A percentile compares a stretch with the other conserved stretches of the same genome.
Conservation (phyloP, 2,797 vertebrate genomes). For the Pangasius djambal region DNA sequence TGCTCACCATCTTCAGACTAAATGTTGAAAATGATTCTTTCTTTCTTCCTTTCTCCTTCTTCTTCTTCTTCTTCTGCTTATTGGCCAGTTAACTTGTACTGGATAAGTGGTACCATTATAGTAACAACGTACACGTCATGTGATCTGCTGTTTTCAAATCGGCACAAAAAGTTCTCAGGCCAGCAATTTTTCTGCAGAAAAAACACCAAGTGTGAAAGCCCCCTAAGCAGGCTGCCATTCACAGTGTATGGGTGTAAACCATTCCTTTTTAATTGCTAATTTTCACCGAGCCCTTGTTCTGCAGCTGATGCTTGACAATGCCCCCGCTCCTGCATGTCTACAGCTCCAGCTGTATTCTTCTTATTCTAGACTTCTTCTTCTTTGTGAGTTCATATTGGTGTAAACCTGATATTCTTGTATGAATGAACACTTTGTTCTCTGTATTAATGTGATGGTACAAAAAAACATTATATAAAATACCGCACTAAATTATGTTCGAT, state of each 20-base stretch:
- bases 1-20: not conserved
- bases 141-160: not conserved
- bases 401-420: not conserved
- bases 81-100: not conserved
- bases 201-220: not conserved
- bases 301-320: not conserved
- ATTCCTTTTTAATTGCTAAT: conserved; percentile 1
- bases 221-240: not conserved
- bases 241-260: conserved; percentile 1
- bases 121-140: not conserved
- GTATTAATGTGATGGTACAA: not conserved
- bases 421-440: not conserved
- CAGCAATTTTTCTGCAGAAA: not conserved
- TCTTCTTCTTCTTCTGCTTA: not conserved
- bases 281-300: not conserved
- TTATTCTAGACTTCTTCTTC: not conserved
- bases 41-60: not conserved
- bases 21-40: not conserved
- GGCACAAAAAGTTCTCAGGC: not conserved
- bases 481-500: conserved; percentile 4
- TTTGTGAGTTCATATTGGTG: not conserved
- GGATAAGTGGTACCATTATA: not conserved
- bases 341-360: not conserved
- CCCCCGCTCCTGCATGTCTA: not conserved
- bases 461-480: not conserved